Base-by-base conservation (phyloP, 2,797 vertebrate genomes). In the Microctenopoma lineatum region DNA sequence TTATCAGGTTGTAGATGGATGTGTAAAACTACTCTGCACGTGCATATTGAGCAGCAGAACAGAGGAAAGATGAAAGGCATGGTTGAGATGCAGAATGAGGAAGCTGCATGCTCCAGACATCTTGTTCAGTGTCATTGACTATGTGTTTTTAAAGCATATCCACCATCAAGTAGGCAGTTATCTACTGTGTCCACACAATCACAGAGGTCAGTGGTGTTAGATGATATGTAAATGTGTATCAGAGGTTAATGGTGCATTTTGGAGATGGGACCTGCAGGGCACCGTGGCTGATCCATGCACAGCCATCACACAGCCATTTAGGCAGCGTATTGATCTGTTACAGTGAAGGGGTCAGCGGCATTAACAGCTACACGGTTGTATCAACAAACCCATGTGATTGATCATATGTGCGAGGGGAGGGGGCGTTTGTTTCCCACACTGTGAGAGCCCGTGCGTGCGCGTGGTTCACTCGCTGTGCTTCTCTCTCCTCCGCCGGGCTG, bases 251-350 rank as follows among this genome's bases (percentile, higher is more conserved):
- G 36, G 36, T 47, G 56, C 41, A 74, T 66, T 32, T 62, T 68
- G 42, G 29, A 74, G 56, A 54, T 54, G 55, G 21, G 29, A 59
- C 47, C 75, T 54, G 3, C 25, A 27, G 66, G 82, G 59, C 72
- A 70, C 21, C 34, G 2, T 9, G 67, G 12, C 2, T 32, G 63
- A 81, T 77, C 81, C 18, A 66, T 79, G 51, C n/a, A 1, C 2
- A 25, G 57, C 72, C 70, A 80, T 84, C 75, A 81, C 60, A 67
- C 29, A 79, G 62, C 50, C 72, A 73, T 89, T 84, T 81, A 48
- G 58, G 75, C 46, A 57, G 63, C 67, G 81, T 75, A 79, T 86
- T 57, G 59, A 89, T 87, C 79, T 57, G n/a, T 84, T 74, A 74
- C 80, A 74, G 38, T 68, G 78, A 84, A 82, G 41, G 41, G 85